These are phyloP conservation scores for Luperina testacea DNA, from an alignment of 2,888 invertebrate genomes.

Conservation along the genomic window DNA sequence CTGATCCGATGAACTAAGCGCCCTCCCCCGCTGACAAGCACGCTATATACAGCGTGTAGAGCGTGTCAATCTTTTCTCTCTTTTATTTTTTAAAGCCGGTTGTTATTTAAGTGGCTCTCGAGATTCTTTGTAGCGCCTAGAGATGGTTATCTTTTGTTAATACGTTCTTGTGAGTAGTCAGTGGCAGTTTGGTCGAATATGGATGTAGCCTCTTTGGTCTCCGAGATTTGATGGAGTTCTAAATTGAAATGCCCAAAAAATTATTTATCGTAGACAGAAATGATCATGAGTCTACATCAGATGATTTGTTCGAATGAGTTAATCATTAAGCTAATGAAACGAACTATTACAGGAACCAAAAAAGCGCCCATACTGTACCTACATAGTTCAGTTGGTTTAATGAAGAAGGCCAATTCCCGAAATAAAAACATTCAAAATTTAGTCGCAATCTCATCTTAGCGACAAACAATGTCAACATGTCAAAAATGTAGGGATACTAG, in stretches of 20 bases:
- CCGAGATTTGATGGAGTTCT: not conserved
- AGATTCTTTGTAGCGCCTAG: slow-evolving; percentile 48
- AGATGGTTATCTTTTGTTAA: slow-evolving; percentile 53
- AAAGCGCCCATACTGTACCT: not conserved
- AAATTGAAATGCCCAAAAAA: not conserved
- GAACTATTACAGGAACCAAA: not conserved
- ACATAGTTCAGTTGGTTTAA: not conserved
- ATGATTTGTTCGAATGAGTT: not conserved
- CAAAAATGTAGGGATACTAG: not conserved
- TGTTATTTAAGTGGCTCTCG: slow-evolving; percentile 53
- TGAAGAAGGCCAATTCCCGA: not conserved
- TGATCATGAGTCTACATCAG: too few relatives aligned
- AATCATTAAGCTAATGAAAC: not conserved
- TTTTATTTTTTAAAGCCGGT: slow-evolving; percentile 37
- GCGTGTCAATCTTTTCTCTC: slow-evolving; percentile 47
- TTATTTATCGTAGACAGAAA: not conserved
- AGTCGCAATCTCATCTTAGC: too few relatives aligned
- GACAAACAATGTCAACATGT: too few relatives aligned
- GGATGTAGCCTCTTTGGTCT: not conserved
- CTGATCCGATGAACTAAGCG: slow-evolving; percentile 83
- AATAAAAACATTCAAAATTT: too few relatives aligned
- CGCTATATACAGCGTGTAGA: slow-evolving; percentile 60
- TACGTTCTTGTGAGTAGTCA: slow-evolving; percentile 41
- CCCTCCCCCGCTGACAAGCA: slow-evolving; percentile 81
- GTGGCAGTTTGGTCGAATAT: slow-evolving; percentile 34